Evolutionary conservation across 2,113 vertebrate genomes (phyloP), one percentile per base, ranked within the genome.

Genomic region (Ptyas mucosa): DNA sequence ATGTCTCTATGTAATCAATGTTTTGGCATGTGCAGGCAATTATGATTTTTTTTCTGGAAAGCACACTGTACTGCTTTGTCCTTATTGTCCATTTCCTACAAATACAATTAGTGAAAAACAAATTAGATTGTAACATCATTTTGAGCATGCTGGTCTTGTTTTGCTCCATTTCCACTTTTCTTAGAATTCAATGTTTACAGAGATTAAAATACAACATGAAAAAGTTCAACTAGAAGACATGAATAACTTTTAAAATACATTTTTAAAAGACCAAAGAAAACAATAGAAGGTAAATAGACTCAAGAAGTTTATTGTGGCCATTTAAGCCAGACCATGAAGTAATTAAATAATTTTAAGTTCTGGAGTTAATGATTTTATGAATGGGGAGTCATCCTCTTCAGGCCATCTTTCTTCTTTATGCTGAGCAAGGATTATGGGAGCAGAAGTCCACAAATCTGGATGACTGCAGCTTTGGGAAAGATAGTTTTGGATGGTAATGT

Each of bases 51-150:
- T 89, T 88, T 91, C 92, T 96, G 93, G 95, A 93, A 95, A 92
- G 94, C 54, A 91, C 95, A 81, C 90, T 43, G 92, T 52, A 93
- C 93, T 92, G 90, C 94, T 97, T 96, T 96, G 95, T 96, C 96
- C 96, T 96, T 7, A 0, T 94, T 96, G 91, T 94, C 95, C 94
- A 96, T 97, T 97, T 96, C 96, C 96, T 97, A 96, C 95, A 96
- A 96, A 96, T 97, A 93, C 54, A 96, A 96, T 97, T 97, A 96
- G 96, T 89, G 95, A 88, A 91, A 92, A 95, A 97, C 95, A 95
- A 96, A 97, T 96, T 96, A 97, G 92, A 90, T 96, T 94, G 95
- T 94, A 96, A 94, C 51, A 1, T 96, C 96, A 93, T 96, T 97
- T 96, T 97, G 94, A 97, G 94, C 90, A 94, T 95, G 34, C 87